Percentiles rank a stretch among this genome's conserved stretches.
Conservation (phyloP, 2,113 vertebrate species). For the Misgurnus mizolepis region DNA sequence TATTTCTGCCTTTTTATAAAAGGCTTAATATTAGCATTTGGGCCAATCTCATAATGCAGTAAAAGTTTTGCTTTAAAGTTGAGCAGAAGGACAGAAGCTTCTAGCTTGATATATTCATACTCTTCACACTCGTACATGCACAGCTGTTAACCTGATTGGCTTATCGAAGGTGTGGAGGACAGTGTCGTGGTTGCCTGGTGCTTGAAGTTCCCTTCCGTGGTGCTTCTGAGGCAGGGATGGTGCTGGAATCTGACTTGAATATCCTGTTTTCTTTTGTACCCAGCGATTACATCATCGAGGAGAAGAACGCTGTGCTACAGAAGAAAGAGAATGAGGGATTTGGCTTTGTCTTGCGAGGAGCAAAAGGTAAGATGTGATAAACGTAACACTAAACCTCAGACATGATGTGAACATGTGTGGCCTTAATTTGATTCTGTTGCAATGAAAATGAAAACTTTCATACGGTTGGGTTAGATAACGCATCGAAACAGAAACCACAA, state of each 20-base stretch:
- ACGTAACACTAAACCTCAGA: neutral
- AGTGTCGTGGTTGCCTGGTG: neutral
- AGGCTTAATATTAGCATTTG: constrained; percentile 43
- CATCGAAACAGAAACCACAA: no score
- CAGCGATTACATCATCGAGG: constrained; percentile 93
- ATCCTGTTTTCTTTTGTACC: constrained; percentile 62
- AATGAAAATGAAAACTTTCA: neutral
- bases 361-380: constrained; percentile 84
- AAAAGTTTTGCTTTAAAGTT: constrained; percentile 13
- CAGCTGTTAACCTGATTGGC: constrained; percentile 63
- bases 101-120: constrained; percentile 2
- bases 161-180: constrained; percentile 39
- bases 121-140: constrained; percentile 1
- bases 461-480: no score
- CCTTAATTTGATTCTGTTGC: neutral
- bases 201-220: neutral
- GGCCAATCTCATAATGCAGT: constrained; percentile 45
- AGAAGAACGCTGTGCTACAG: constrained; percentile 90
- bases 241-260: constrained; percentile 74
- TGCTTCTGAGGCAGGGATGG: constrained; percentile 61
- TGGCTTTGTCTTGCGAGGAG: constrained; percentile 94
- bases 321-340: constrained; percentile 93
- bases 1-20: constrained; percentile 18
- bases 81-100: constrained; percentile 10
- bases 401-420: no score